phyloP scores from a whole-genome alignment of 2,888 invertebrate genomes.

The Aradus depressus region DNA sequence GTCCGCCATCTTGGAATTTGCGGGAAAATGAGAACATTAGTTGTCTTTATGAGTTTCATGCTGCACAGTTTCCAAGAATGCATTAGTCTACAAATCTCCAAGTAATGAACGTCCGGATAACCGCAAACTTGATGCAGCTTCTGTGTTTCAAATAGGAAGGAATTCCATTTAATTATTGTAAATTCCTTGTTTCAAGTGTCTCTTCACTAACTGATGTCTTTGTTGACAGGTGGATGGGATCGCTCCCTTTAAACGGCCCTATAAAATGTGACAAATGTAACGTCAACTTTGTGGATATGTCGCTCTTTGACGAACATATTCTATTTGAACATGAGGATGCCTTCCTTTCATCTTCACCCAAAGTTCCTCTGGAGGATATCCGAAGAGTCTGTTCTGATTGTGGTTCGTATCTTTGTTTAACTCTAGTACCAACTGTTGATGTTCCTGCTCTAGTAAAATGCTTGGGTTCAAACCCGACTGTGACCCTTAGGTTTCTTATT shows the following conservation, averaged over 20 bases:
- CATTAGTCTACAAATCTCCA: too few species aligned
- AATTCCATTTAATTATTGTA: background rate
- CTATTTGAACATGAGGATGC: constrained; percentile 12
- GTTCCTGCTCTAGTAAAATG: too few species aligned
- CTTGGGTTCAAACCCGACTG: too few species aligned
- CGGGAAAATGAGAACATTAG: too few species aligned
- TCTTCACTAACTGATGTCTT: background rate
- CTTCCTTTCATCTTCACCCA: background rate
- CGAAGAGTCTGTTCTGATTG: constrained; percentile 16
- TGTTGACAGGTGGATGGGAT: background rate
- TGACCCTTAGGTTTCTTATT: too few species aligned
- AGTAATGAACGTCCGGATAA: too few species aligned
- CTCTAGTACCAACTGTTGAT: background rate
- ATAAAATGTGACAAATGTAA: constrained; percentile 19
- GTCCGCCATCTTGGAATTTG: too few species aligned
- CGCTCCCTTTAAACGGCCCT: constrained; percentile 15
- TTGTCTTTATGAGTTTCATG: too few species aligned
- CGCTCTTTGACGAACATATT: constrained; percentile 17
- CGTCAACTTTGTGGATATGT: constrained; percentile 12
- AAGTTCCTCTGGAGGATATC: background rate
- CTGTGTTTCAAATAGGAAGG: background rate
- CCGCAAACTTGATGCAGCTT: too few species aligned
- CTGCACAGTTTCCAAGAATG: too few species aligned
- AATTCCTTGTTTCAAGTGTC: background rate
- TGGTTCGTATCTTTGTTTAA: constrained; percentile 4